A percentile compares a stretch with the other conserved stretches of the same genome.
These are phyloP conservation scores for Pristionchus arcanus DNA, from an alignment of 2,888 invertebrate genomes.

Conservation along the genomic window DNA sequence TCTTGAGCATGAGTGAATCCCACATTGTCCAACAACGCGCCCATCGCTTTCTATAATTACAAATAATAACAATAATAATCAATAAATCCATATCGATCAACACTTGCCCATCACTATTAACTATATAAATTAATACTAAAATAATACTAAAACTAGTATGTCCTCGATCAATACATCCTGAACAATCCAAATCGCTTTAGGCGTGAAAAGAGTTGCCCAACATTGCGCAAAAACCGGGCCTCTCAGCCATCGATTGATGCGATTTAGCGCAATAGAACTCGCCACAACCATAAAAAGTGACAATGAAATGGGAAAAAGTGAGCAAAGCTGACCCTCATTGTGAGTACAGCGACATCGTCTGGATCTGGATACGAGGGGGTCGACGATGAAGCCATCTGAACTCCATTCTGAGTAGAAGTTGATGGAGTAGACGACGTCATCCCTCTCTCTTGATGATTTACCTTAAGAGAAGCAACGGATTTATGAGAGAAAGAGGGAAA, in stretches of 20 bases:
- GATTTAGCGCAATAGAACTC: background rate
- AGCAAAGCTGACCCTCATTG: background rate
- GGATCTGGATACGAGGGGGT: background rate
- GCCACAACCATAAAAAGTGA: background rate
- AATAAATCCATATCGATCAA: background rate
- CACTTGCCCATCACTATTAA: background rate
- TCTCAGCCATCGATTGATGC: background rate
- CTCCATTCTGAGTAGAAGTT: background rate
- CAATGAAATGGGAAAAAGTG: background rate
- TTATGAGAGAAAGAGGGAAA: background rate
- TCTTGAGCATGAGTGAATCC: conserved; percentile 51
- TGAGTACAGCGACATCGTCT: background rate
- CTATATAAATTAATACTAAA: too few relatives aligned
- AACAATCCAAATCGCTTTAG: background rate
- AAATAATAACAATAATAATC: background rate
- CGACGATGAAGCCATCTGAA: background rate
- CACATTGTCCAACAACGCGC: conserved; percentile 36
- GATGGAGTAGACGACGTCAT: background rate
- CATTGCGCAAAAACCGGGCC: background rate
- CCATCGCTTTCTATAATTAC: conserved; percentile 40
- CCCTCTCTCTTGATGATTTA: background rate
- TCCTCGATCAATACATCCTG: background rate
- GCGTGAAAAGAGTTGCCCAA: background rate
- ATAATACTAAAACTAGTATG: background rate
- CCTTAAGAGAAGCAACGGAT: background rate